Evolutionary conservation across 2,797 vertebrate genomes (phyloP), one percentile per base, ranked within the genome.

Genomic region (Danio aesculapii): DNA sequence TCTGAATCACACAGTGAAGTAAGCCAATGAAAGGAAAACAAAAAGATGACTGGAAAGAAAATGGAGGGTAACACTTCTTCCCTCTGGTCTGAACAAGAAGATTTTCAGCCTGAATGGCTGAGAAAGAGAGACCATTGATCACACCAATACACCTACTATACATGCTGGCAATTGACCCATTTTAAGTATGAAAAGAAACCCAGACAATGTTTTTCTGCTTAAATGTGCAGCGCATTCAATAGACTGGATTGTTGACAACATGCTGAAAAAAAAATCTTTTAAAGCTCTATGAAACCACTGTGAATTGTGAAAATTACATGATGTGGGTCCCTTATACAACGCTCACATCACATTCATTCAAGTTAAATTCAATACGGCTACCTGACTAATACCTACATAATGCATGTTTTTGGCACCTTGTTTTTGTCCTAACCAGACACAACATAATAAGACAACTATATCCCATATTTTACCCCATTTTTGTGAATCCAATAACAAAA

Each of bases 31-130:
- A 12, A 47, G 9, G 17, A 14, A 64, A 5, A 69, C 19, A 68
- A 8, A 11, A 47, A 3, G 43, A 47, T 68, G 6, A 43, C 12
- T 1, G 19, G 50, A 52, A 53, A 19, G 47, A 55, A 69, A 46
- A 52, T 30, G 46, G 6, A 16, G 6, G 30, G 53, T 43, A 66
- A 79, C 39, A 53, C 8, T 21, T 19, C 16, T 17, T 64, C 39
- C 61, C 39, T n/a, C 47, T 55, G 17, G 19, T 66, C 52, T 8
- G 39, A 69, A 61, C 66, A 68, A 67, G 6, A 67, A 47, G 6
- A 77, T 68, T 58, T 69, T 30, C 59, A 69, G 66, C 44, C 52
- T 3, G 46, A 59, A 39, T 59, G 21, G 39, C 44, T 78, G 2
- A 17, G 59, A 59, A 61, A 59, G 14, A 41, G 16, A 10, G 8